Conservation (phyloP, 2,113 vertebrate genomes). For the Dipodomys ordii region DNA sequence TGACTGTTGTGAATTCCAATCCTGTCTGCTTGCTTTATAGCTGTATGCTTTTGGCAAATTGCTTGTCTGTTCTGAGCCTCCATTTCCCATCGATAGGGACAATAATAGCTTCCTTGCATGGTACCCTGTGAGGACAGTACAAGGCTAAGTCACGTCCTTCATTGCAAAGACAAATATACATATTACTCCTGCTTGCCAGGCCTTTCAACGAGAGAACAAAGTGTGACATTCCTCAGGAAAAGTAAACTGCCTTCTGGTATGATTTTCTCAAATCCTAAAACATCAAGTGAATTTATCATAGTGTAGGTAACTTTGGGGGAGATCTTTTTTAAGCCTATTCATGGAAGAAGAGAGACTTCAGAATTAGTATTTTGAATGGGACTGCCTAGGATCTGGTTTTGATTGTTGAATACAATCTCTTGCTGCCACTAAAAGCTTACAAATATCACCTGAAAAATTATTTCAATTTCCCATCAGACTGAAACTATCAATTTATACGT, state of each 20-base stretch:
- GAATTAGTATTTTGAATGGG: constrained; percentile 45
- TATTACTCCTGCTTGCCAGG: not conserved
- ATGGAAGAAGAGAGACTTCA: not conserved
- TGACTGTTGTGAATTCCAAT: not conserved
- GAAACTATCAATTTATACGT: constrained; percentile 75
- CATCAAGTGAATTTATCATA: not conserved
- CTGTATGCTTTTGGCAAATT: not conserved
- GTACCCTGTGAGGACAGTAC: not conserved
- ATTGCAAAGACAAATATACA: not conserved
- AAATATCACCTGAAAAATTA: constrained; percentile 74
- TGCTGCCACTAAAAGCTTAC: constrained; percentile 63
- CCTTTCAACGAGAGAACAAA: not conserved
- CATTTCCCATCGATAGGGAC: not conserved
- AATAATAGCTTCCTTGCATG: not conserved
- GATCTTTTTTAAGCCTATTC: not conserved
- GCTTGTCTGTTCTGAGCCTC: not conserved
- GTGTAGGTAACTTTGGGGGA: constrained; percentile 8
- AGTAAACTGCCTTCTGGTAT: constrained; percentile 23
- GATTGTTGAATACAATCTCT: constrained; percentile 61
- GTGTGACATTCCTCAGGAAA: not conserved
- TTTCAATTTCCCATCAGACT: constrained; percentile 66
- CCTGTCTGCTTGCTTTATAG: not conserved
- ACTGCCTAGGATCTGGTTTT: constrained; percentile 44
- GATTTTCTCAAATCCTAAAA: constrained; percentile 47
- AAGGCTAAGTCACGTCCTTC: not conserved